These are phyloP conservation scores for Anarrhichthys ocellatus DNA, from an alignment of 2,113 vertebrate genomes.

Conservation along the genomic window DNA sequence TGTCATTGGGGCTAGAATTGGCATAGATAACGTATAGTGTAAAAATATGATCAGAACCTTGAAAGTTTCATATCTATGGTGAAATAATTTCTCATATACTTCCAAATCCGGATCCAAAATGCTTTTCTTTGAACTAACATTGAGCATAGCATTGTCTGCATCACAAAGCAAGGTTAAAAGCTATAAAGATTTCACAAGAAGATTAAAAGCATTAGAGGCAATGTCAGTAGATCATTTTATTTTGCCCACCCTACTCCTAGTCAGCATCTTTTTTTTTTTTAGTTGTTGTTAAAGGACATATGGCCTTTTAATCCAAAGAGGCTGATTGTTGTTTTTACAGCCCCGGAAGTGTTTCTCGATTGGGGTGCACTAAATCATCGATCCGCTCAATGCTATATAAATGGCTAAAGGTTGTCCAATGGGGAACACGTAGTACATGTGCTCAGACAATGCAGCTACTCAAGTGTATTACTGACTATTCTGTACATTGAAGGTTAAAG, in stretches of 20 bases:
- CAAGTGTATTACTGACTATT: slow-evolving; percentile 1
- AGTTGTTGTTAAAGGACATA: slow-evolving; percentile 75
- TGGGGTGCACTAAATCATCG: slow-evolving; percentile 72
- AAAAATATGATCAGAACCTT: slow-evolving; percentile 5
- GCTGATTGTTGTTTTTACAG: slow-evolving; percentile 80
- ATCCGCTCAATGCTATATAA: slow-evolving; percentile 54
- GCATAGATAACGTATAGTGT: neutral
- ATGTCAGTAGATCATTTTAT: slow-evolving; percentile 75
- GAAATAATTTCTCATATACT: slow-evolving; percentile 4
- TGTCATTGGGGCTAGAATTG: slow-evolving; percentile 5
- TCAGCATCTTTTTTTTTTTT: slow-evolving; percentile 67
- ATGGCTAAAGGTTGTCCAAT: slow-evolving; percentile 55
- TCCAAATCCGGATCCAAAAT: slow-evolving; percentile 34
- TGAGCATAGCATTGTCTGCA: slow-evolving; percentile 45
- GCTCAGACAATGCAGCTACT: slow-evolving; percentile 29
- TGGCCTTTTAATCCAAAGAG: slow-evolving; percentile 77
- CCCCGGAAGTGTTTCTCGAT: slow-evolving; percentile 76
- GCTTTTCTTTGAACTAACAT: slow-evolving; percentile 46
- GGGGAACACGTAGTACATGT: slow-evolving; percentile 14
- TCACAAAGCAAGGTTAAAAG: slow-evolving; percentile 64
- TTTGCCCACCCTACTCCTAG: slow-evolving; percentile 57
- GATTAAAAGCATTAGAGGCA: slow-evolving; percentile 75
- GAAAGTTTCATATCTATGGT: neutral
- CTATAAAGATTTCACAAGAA: slow-evolving; percentile 76
- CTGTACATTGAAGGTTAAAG: slow-evolving; percentile 20